These are phyloP conservation scores for Diplolepis rosae DNA, from an alignment of 2,888 invertebrate genomes.

Conservation along the genomic window DNA sequence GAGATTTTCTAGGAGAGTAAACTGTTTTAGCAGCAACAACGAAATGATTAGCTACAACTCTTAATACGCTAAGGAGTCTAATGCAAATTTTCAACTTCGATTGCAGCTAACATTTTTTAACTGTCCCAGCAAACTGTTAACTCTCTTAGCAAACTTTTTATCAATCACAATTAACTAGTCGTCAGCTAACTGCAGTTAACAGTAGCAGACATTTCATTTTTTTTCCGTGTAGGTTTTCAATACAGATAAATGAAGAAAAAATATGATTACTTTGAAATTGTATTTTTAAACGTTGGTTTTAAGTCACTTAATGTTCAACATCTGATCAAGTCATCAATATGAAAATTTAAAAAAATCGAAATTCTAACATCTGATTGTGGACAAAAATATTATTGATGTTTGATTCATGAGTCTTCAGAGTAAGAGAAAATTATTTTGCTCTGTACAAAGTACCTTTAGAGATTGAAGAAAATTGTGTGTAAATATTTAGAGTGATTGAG, in stretches of 20 bases:
- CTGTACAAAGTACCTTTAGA: not conserved
- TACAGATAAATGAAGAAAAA: not conserved
- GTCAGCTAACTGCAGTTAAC: no score
- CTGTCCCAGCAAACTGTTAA: no score
- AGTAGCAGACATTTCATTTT: no score
- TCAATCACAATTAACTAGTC: no score
- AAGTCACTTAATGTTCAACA: not conserved
- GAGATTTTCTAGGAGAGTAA: no score
- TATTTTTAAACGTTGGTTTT: not conserved
- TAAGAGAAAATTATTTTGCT: not conserved
- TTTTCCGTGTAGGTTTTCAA: not conserved
- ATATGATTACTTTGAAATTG: not conserved
- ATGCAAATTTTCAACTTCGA: no score
- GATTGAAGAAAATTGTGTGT: not conserved
- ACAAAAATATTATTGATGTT: not conserved
- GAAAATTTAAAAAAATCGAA: not conserved
- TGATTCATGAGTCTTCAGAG: not conserved
- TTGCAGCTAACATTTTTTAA: no score
- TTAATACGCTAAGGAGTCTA: no score
- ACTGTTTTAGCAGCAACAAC: no score
- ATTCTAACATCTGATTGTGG: not conserved
- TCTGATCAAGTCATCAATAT: not conserved
- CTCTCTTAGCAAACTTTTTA: no score
- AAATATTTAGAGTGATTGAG: not conserved
- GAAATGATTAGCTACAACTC: no score